phyloP scores from a whole-genome alignment of 2,888 invertebrate genomes.

The Dryobotodes eremita region DNA sequence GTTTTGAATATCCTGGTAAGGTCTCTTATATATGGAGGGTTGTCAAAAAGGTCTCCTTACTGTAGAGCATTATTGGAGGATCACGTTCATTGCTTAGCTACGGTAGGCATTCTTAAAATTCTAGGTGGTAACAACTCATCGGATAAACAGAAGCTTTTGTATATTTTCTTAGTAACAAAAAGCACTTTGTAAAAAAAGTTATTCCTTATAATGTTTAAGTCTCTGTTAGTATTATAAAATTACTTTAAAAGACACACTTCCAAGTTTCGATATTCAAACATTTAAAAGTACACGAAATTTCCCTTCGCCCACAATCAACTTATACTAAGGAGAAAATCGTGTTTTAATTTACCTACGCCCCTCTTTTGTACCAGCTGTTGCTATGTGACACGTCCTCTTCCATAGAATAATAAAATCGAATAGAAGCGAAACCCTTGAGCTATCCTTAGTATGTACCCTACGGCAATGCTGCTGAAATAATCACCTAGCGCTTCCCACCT shows the following conservation, averaged over 20 bases:
- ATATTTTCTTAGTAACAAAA: conserved; percentile 16
- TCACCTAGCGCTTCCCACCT: neutral
- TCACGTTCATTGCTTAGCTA: no score
- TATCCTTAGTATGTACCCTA: neutral
- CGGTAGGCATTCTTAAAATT: no score
- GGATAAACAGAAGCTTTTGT: neutral
- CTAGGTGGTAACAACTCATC: neutral
- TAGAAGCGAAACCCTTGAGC: conserved; percentile 10
- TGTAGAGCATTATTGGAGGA: no score
- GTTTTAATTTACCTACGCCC: conserved; percentile 57
- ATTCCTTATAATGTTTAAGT: conserved; percentile 12
- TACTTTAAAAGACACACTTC: conserved; percentile 23
- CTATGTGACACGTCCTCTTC: conserved; percentile 54
- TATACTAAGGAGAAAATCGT: conserved; percentile 54
- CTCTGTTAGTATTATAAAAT: conserved; percentile 5
- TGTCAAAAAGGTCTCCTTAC: no score
- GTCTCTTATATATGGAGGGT: no score
- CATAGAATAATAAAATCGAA: conserved; percentile 9
- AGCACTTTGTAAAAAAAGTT: conserved; percentile 18
- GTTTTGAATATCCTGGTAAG: neutral
- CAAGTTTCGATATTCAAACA: conserved; percentile 30
- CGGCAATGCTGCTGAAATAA: neutral
- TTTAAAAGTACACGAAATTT: conserved; percentile 47
- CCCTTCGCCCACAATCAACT: conserved; percentile 42
- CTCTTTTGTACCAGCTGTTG: conserved; percentile 47